Base-by-base conservation (phyloP, 2,797 vertebrate species). In the Buceros bicornis region DNA sequence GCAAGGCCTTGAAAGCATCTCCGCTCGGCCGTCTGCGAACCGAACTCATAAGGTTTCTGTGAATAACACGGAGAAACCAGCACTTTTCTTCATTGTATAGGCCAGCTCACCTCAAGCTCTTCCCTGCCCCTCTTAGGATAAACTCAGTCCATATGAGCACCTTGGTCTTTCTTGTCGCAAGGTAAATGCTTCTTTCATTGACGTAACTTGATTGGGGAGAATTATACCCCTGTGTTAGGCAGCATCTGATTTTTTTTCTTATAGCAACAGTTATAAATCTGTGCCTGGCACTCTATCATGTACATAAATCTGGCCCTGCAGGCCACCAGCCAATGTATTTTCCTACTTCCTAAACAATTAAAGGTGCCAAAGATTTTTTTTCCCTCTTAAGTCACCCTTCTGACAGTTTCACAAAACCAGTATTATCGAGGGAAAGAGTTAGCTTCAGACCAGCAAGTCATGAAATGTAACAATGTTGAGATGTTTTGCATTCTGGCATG, bases 1-100 rank as follows among this genome's bases (percentile, higher is more conserved):
- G 69, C 56, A 71, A 74, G 43, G 83, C 83, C 65, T 83, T 95
- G 93, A 78, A 97, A 92, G 64, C 79, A 67, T 93, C 86, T 81
- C 80, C 58, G 16, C 85, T 92, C 14, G 1, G 67, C 50, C 10
- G 6, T 25, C 67, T 82, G 77, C 8, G 19, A 84, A 87, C 43
- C 16, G 6, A 22, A 37, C 56, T 79, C 92, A 92, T 80, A 80
- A 93, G 47, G 72, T 47, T 6, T 3, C 73, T 78, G 73, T 69
- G 42, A 96, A 89, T 29, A 77, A 64, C 48, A 16, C 5, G 13
- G 71, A 13, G 54, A 86, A 86, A 90, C 12, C 73, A 62, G 48
- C 4, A 11, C 50, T 48, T 92, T 85, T 67, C 66, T 62, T 69
- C 89, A 48, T n/a, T 61, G 42, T 37, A 25, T 4, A 33, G 56